Evolutionary conservation across 2,888 invertebrate species (phyloP).

Genomic region (Eudasyphora cyanicolor): DNA sequence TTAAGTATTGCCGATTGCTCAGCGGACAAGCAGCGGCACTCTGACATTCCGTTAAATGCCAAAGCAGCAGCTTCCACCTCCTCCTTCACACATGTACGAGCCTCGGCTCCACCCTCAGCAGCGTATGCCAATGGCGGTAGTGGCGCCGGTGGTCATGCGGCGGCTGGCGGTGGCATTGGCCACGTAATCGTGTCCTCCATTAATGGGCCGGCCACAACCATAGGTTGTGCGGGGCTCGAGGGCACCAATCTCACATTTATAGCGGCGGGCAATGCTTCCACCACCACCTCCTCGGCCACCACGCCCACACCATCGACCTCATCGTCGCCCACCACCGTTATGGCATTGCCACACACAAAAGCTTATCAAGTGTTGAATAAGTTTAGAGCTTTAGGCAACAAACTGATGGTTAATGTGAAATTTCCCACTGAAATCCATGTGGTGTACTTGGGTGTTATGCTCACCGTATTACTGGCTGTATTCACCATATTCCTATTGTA

Average conservation of each 20-base stretch:
- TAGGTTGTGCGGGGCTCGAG: conserved; percentile 42
- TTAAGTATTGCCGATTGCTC: conserved; percentile 57
- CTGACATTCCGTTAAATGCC: conserved; percentile 71
- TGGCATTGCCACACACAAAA: conserved; percentile 63
- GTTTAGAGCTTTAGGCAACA: conserved; percentile 68
- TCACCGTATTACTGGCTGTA: conserved; percentile 76
- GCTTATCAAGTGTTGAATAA: conserved; percentile 67
- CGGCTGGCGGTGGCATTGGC: conserved; percentile 31
- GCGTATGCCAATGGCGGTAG: conserved; percentile 20
- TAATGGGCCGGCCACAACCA: neutral
- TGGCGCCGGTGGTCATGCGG: conserved; percentile 21
- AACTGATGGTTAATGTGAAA: conserved; percentile 70
- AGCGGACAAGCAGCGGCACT: conserved; percentile 68
- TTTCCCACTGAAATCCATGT: conserved; percentile 77
- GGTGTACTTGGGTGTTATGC: conserved; percentile 77
- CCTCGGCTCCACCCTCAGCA: conserved; percentile 70
- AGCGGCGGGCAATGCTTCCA: conserved; percentile 69
- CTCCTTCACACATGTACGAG: conserved; percentile 61
- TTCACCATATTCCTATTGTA: conserved; percentile 78
- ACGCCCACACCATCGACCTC: conserved; percentile 69
- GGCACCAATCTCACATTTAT: conserved; percentile 66
- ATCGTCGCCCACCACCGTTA: conserved; percentile 68
- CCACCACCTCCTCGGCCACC: conserved; percentile 68
- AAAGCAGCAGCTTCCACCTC: conserved; percentile 63
- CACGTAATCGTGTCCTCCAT: conserved; percentile 21